Percentiles rank a stretch among this genome's conserved stretches.
Conservation (phyloP, 2,113 vertebrate species). For the Scalopus aquaticus region DNA sequence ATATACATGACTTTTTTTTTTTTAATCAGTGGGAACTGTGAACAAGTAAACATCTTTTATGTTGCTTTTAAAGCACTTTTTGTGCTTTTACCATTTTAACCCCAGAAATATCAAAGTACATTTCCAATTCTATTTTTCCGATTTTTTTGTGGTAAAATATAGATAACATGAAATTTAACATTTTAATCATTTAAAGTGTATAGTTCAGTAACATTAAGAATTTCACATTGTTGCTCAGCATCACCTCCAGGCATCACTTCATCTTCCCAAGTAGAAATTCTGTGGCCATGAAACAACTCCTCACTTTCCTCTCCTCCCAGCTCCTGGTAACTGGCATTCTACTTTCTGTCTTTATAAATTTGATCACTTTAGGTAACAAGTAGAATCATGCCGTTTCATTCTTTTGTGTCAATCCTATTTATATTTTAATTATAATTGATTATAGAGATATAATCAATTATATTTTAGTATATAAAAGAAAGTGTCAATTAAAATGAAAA, state of each 20-base stretch:
- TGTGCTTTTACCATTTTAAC: background rate
- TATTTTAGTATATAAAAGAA: no score
- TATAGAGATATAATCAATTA: no score
- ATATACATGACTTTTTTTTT: no score
- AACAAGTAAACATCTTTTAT: conserved; percentile 11
- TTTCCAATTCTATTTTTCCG: background rate
- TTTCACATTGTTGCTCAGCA: no score
- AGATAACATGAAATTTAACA: background rate
- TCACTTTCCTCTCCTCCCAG: background rate
- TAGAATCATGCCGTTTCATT: background rate
- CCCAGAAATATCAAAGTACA: conserved; percentile 1
- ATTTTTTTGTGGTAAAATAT: conserved; percentile 3
- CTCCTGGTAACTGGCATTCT: no score
- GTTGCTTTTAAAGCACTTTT: background rate
- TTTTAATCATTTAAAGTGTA: no score
- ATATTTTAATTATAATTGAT: no score
- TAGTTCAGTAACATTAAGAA: no score
- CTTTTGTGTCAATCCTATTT: conserved; percentile 6
- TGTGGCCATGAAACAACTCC: background rate
- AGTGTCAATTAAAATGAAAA: no score
- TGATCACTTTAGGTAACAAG: background rate
- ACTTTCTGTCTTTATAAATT: background rate
- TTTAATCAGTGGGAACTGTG: background rate
- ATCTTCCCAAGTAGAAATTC: background rate
- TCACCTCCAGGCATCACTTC: background rate